phyloP scores from a whole-genome alignment of 2,888 invertebrate species.

The Yponomeuta plumbellus region DNA sequence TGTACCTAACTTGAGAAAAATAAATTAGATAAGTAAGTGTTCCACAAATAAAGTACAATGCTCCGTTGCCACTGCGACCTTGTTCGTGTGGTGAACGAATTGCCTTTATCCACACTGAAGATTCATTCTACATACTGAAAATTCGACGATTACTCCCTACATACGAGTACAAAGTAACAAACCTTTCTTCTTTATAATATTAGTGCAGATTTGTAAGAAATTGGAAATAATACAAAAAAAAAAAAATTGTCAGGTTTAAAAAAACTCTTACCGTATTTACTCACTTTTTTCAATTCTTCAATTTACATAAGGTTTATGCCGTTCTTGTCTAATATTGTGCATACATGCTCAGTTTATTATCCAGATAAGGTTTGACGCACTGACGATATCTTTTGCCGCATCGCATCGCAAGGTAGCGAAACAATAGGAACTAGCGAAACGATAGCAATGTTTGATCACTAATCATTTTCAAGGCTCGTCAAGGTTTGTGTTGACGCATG shows the following conservation, averaged over 20 bases:
- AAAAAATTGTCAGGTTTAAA: not conserved
- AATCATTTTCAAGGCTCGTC: slow-evolving; percentile 36
- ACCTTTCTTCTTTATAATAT: too few species aligned
- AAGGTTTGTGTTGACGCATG: not conserved
- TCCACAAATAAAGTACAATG: too few species aligned
- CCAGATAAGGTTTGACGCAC: slow-evolving; percentile 17
- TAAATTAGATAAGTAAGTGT: too few species aligned
- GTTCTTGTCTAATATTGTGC: slow-evolving; percentile 12
- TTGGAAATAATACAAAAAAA: too few species aligned
- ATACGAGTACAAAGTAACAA: too few species aligned
- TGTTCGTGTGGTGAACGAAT: too few species aligned
- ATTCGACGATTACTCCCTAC: too few species aligned
- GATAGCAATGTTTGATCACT: slow-evolving; percentile 43
- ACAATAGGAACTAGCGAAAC: slow-evolving; percentile 25
- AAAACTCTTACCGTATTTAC: not conserved
- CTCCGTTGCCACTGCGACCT: too few species aligned
- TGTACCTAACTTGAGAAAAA: too few species aligned
- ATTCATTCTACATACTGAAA: too few species aligned
- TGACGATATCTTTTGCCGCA: slow-evolving; percentile 21
- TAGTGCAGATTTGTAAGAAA: too few species aligned
- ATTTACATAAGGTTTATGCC: not conserved
- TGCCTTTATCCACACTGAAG: too few species aligned
- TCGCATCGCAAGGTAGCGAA: slow-evolving; percentile 28
- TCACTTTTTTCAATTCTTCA: not conserved
- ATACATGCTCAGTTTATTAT: slow-evolving; percentile 14